These are phyloP conservation scores for Saiga tatarica DNA, from an alignment of 2,113 vertebrate species.

Conservation along the genomic window DNA sequence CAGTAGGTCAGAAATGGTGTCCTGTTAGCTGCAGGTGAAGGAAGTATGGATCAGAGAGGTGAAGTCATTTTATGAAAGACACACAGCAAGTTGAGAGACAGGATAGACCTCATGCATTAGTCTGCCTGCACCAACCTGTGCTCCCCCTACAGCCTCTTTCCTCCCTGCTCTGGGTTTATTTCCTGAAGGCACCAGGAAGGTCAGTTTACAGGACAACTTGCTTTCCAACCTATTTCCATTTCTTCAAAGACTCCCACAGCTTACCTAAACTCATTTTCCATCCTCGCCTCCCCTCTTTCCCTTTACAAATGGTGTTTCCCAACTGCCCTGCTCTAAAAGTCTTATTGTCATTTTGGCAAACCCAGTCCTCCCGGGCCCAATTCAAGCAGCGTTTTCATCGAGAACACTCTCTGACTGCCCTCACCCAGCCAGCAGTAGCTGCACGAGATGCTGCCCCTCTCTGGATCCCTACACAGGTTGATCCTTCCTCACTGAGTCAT, in stretches of 20 bases:
- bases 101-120: accelerated
- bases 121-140: not conserved
- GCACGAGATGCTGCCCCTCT: not conserved
- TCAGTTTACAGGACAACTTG: not conserved
- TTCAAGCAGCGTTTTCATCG: not conserved
- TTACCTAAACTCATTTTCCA: not conserved
- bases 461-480: not conserved
- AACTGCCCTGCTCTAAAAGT: not conserved
- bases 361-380: not conserved
- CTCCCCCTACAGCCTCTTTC: not conserved
- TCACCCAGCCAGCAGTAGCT: not conserved
- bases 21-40: not conserved
- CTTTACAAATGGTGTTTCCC: not conserved
- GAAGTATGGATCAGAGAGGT: not conserved
- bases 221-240: not conserved
- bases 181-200: not conserved
- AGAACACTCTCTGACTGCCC: not conserved
- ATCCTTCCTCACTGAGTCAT: not conserved
- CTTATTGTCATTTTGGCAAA: not conserved
- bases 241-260: not conserved
- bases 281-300: not conserved
- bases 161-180: not conserved
- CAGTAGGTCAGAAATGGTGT: not conserved
- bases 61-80: not conserved
- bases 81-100: not conserved